Evolutionary conservation across 2,888 invertebrate genomes (phyloP).

Genomic region (Eupithecia subumbrata): DNA sequence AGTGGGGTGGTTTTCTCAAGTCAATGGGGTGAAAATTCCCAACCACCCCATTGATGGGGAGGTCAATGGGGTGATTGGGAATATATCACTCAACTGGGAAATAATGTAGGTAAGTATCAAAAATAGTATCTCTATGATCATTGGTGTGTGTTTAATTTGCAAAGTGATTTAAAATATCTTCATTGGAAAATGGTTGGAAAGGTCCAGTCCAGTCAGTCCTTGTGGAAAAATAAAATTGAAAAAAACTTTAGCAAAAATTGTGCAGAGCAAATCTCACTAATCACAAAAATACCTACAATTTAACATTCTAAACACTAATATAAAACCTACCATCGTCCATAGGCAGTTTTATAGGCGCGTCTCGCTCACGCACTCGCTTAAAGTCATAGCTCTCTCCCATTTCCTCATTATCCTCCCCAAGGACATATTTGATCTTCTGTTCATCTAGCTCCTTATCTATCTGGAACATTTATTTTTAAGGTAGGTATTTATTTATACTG

Average conservation of each 20-base stretch:
- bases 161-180: not conserved
- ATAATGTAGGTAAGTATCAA: too few species aligned
- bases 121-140: too few species aligned
- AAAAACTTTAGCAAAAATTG: not conserved
- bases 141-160: too few species aligned
- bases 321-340: slow-evolving; percentile 64
- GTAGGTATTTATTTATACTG: not conserved
- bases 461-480: slow-evolving; percentile 49
- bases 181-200: too few species aligned
- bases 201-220: not conserved
- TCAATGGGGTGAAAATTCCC: too few species aligned
- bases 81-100: too few species aligned
- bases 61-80: too few species aligned
- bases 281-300: not conserved
- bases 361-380: slow-evolving; percentile 55
- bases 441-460: slow-evolving; percentile 78
- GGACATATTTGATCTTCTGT: slow-evolving; percentile 67
- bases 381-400: slow-evolving; percentile 63
- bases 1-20: too few species aligned
- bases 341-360: slow-evolving; percentile 74
- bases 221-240: not conserved
- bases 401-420: slow-evolving; percentile 56
- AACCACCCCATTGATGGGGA: too few species aligned
- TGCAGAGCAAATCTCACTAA: not conserved
- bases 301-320: not conserved